These are phyloP conservation scores for Andrena camellia DNA, from an alignment of 2,888 invertebrate genomes.

Conservation along the genomic window DNA sequence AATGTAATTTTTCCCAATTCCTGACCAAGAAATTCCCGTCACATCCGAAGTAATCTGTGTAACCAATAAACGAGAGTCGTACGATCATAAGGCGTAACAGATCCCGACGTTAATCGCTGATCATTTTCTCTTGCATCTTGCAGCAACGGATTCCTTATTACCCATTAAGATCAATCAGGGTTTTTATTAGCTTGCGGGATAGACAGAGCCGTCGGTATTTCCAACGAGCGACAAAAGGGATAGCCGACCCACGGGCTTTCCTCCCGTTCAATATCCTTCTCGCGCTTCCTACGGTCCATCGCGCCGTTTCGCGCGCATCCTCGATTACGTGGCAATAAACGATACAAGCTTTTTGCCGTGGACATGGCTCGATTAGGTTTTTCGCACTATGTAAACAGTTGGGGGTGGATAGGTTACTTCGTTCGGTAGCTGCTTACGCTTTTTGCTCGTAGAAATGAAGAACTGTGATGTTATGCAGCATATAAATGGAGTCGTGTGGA, in stretches of 20 bases:
- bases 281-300: conserved; percentile 49
- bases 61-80: conserved; percentile 41
- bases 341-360: conserved; percentile 53
- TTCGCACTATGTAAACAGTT: conserved; percentile 59
- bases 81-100: conserved; percentile 52
- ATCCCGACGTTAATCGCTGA: conserved; percentile 66
- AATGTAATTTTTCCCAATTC: too few species aligned
- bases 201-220: conserved; percentile 28
- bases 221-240: conserved; percentile 55
- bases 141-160: conserved; percentile 57
- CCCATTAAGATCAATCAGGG: conserved; percentile 68
- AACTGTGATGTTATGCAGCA: neutral
- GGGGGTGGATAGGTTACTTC: conserved; percentile 35
- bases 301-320: conserved; percentile 52
- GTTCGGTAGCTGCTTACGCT: conserved; percentile 21
- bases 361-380: conserved; percentile 49
- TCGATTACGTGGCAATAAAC: conserved; percentile 56
- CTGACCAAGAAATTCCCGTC: conserved; percentile 10
- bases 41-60: conserved; percentile 25
- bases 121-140: conserved; percentile 60
- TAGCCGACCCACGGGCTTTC: conserved; percentile 47
- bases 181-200: conserved; percentile 51
- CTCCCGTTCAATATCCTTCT: conserved; percentile 49
- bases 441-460: neutral
- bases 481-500: conserved; percentile 2